A percentile compares a stretch with the other conserved stretches of the same genome.
phyloP scores from a whole-genome alignment of 2,113 vertebrate genomes.

The Oreochromis niloticus region DNA sequence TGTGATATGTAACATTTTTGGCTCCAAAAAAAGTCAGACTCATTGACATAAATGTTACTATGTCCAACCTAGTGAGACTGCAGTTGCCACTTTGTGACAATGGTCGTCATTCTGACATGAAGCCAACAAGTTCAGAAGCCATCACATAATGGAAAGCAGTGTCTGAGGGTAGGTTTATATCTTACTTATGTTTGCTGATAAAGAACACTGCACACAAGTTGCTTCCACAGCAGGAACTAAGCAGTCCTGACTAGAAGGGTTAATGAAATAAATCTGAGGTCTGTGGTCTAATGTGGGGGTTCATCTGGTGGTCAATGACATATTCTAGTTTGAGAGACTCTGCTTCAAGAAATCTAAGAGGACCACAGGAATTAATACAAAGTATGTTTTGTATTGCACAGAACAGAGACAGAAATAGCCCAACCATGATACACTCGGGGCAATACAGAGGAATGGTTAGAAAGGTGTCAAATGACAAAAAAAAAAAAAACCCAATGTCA shows the following conservation, averaged over 20 bases:
- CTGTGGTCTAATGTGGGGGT: neutral
- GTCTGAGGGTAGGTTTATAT: neutral
- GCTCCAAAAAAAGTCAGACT: too few relatives aligned
- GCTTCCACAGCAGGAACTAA: neutral
- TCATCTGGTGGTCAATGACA: neutral
- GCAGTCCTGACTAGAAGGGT: neutral
- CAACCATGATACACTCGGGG: neutral
- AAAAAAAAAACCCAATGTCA: neutral
- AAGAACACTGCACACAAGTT: neutral
- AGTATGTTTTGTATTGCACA: neutral
- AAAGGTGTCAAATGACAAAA: neutral
- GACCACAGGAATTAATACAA: neutral
- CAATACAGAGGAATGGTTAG: neutral
- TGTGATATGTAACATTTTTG: neutral
- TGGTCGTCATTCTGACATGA: neutral
- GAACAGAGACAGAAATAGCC: neutral
- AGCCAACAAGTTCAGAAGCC: neutral
- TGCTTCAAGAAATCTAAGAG: neutral
- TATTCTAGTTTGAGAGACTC: neutral
- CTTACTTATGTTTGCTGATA: neutral
- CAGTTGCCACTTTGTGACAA: neutral
- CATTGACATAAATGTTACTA: neutral
- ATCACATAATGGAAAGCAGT: neutral
- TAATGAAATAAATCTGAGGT: neutral
- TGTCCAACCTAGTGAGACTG: neutral